A percentile compares a stretch with the other conserved stretches of the same genome.
Conservation (phyloP, 2,113 vertebrate species). For the Vulpes vulpes region DNA sequence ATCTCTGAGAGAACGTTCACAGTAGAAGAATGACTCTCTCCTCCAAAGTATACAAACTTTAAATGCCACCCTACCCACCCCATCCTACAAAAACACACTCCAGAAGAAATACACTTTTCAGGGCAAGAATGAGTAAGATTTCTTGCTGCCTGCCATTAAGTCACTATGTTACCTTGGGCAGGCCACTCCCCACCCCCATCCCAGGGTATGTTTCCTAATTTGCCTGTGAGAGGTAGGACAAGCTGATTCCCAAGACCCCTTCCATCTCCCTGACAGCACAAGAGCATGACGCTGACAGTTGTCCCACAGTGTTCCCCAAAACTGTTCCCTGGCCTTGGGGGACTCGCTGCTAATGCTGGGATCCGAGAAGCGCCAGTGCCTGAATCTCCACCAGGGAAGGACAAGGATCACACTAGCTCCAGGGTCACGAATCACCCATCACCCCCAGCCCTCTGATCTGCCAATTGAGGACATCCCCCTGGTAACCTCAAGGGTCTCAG, state of each 20-base stretch:
- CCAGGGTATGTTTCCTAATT: neutral
- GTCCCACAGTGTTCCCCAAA: neutral
- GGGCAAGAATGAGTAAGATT: constrained; percentile 19
- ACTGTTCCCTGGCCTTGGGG: neutral
- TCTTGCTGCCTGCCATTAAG: neutral
- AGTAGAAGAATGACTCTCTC: constrained; percentile 58
- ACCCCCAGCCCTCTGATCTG: neutral
- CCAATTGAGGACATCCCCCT: neutral
- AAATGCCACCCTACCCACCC: constrained; percentile 46
- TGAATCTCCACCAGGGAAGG: neutral
- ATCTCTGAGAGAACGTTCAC: constrained; percentile 20
- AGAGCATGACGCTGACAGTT: neutral
- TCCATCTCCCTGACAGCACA: no score
- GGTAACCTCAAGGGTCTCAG: neutral
- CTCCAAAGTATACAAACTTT: constrained; percentile 52
- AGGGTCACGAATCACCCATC: neutral
- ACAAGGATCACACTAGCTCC: neutral
- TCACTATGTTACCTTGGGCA: neutral
- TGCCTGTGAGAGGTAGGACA: neutral
- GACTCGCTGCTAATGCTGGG: neutral
- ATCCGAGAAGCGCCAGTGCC: neutral
- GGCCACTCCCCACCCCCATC: neutral
- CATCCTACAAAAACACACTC: neutral
- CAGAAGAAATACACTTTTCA: constrained; percentile 56
- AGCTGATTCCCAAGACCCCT: neutral